Conservation (phyloP, 2,113 vertebrate species). For the Strix uralensis region DNA sequence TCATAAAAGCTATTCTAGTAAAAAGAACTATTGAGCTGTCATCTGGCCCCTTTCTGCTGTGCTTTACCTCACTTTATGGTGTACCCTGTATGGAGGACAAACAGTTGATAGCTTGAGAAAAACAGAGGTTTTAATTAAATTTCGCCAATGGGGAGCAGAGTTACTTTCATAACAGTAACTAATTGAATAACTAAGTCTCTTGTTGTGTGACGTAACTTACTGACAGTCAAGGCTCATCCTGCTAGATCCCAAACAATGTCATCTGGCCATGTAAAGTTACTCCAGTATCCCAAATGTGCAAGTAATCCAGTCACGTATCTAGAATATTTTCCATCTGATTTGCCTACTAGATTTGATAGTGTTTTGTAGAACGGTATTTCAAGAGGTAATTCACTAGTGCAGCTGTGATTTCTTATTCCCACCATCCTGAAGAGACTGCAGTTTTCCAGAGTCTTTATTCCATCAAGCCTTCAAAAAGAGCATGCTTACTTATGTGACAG, state of each 20-base stretch:
- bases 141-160: neutral
- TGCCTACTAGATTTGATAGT: neutral
- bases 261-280: neutral
- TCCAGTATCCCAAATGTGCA: neutral
- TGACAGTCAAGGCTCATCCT: neutral
- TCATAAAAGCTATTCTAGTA: neutral
- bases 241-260: neutral
- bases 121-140: neutral
- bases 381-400: neutral
- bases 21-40: neutral
- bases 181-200: neutral
- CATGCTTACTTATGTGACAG: neutral
- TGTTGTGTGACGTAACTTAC: neutral
- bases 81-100: neutral
- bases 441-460: neutral
- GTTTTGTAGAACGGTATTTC: neutral
- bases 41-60: neutral
- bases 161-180: neutral
- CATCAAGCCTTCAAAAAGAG: neutral
- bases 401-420: neutral
- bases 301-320: neutral
- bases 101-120: neutral
- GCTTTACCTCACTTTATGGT: neutral
- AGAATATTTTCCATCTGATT: neutral
- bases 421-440: neutral